These are phyloP conservation scores for Iphiclides podalirius DNA, from an alignment of 2,888 invertebrate species.

Conservation along the genomic window DNA sequence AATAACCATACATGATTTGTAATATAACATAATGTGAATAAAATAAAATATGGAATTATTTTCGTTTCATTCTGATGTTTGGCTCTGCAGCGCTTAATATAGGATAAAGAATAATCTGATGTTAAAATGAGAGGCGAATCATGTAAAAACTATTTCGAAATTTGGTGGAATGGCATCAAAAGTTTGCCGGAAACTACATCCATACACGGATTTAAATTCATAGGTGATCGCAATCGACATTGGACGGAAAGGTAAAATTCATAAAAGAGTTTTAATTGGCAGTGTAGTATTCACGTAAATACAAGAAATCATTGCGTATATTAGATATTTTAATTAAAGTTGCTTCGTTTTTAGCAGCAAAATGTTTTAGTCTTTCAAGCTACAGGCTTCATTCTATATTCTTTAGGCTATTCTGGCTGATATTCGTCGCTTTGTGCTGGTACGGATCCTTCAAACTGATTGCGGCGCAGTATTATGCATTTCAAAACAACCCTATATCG, in stretches of 20 bases:
- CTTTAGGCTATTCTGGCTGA: constrained; percentile 82
- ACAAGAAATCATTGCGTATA: no score
- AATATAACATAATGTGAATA: not conserved
- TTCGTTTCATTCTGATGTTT: constrained; percentile 5
- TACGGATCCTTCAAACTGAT: constrained; percentile 80
- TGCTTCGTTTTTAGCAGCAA: no score
- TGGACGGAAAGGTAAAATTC: constrained; percentile 82
- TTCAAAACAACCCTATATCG: constrained; percentile 86
- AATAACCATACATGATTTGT: constrained; percentile 12
- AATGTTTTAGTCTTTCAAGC: no score
- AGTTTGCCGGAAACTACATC: constrained; percentile 73
- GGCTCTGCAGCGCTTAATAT: not conserved
- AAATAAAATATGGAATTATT: not conserved
- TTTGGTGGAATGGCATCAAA: constrained; percentile 73
- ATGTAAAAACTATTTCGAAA: constrained; percentile 53
- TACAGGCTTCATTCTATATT: no score
- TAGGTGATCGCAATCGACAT: constrained; percentile 81
- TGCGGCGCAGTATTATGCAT: constrained; percentile 81
- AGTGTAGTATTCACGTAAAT: no score
- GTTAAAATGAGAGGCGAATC: constrained; percentile 28
- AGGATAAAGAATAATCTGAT: not conserved
- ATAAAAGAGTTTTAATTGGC: no score
- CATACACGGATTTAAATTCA: constrained; percentile 83
- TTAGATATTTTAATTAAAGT: no score
- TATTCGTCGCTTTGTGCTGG: constrained; percentile 82